These are phyloP conservation scores for Salvelinus namaycush DNA, from an alignment of 2,113 vertebrate genomes.

Conservation along the genomic window DNA sequence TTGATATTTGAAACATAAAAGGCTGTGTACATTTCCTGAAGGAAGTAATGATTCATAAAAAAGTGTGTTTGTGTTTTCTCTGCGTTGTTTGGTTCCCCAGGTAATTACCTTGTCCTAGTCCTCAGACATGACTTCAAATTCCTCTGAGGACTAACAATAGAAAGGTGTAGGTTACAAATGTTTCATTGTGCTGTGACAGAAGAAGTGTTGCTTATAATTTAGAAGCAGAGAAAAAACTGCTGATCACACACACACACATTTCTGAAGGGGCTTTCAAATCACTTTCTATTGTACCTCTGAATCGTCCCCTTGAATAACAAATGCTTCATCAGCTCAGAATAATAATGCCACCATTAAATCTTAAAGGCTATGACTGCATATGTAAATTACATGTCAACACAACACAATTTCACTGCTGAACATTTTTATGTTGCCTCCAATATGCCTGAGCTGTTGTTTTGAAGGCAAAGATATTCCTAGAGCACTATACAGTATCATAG, in stretches of 20 bases:
- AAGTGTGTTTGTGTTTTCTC: constrained; percentile 10
- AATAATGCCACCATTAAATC: neutral
- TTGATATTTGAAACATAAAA: constrained; percentile 43
- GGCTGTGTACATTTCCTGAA: constrained; percentile 2
- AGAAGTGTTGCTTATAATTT: neutral
- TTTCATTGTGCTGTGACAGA: neutral
- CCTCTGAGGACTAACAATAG: constrained; percentile 4
- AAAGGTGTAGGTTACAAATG: constrained; percentile 1
- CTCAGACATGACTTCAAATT: constrained; percentile 28
- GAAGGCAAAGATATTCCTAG: neutral
- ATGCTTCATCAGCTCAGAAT: neutral
- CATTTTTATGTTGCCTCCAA: neutral
- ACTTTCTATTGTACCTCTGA: neutral
- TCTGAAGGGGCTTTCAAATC: neutral
- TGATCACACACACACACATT: neutral
- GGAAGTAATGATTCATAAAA: constrained; percentile 34
- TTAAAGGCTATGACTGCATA: neutral
- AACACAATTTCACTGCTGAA: neutral
- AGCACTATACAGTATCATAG: neutral
- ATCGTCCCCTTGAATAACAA: neutral
- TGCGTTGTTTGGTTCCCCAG: constrained; percentile 24
- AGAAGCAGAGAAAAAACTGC: neutral
- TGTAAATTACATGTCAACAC: neutral
- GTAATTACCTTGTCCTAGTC: constrained; percentile 13
- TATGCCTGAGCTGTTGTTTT: neutral